Conservation (phyloP, 2,797 vertebrate species). For the Xiphorhynchus erythropygius region DNA sequence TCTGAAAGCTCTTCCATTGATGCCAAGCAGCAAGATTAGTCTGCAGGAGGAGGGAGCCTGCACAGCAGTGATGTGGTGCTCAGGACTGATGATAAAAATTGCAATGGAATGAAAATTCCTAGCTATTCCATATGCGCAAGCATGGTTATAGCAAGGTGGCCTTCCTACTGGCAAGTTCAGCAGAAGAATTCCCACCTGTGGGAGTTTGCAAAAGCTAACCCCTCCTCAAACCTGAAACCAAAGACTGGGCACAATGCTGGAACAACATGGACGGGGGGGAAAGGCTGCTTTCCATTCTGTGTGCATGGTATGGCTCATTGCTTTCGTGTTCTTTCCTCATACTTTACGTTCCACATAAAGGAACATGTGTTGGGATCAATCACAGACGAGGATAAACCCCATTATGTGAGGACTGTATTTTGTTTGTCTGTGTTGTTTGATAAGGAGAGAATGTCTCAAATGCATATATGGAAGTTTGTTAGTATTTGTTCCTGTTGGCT, state of each 20-base stretch:
- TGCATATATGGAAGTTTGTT: background rate
- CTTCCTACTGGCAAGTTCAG: background rate
- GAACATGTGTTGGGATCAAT: background rate
- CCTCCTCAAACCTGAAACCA: background rate
- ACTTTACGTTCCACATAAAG: background rate
- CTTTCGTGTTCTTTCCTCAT: background rate
- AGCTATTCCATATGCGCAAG: background rate
- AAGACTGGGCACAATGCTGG: background rate
- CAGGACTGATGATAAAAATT: background rate
- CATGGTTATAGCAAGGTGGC: background rate
- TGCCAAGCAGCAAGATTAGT: background rate
- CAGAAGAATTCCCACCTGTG: background rate
- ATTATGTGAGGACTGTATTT: background rate
- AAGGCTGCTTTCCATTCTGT: background rate
- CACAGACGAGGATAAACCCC: background rate
- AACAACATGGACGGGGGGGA: background rate
- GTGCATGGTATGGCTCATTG: rapidly evolving
- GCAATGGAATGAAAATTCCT: background rate
- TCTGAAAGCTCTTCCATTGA: constrained; percentile 23
- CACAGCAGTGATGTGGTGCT: background rate
- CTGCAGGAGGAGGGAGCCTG: constrained; percentile 12
- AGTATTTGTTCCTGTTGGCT: background rate
- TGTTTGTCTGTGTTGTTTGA: background rate
- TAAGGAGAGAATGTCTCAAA: background rate
- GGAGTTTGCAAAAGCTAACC: background rate